Evolutionary conservation across 2,888 invertebrate genomes (phyloP), one percentile per base, ranked within the genome.

Genomic region (Leucophenga montana): DNA sequence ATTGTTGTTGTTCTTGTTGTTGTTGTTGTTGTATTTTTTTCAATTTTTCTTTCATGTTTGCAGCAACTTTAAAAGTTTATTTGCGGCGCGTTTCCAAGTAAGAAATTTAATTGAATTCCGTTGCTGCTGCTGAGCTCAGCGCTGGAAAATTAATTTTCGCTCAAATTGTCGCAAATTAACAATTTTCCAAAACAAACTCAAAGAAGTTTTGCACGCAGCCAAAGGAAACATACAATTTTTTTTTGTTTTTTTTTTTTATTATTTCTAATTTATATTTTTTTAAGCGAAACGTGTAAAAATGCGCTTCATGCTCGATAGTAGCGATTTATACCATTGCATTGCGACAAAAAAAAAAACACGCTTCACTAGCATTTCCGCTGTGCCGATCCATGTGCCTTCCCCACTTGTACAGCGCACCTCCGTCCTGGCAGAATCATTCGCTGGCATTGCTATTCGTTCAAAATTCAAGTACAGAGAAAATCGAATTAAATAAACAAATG

Each of bases 401-500:
- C 27, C 64, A 31, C 18, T 50, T 22, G 3, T n/a, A 11, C 66
- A 18, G 8, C 16, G 11, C 18, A 5, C 18, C 20, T 6, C 54
- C 20, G 50, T 66, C 66, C 33, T 48, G 18, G 62, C 46, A 59
- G n/a, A 20, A 48, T 64, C 69, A 67, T 39, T 39, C 66, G 65
- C 61, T 54, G 71, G 74, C 74, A 71, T 73, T 75, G 71, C 70
- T 71, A 75, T 59, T 39, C 33, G n/a, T 74, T 78, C 73, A 75
- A 73, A 71, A 77, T 75, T 77, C 75, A 74, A 77, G 73, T 76
- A 74, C 74, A 74, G 65, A 74, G 65, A 75, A 83, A 87, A 87
- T 87, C 88, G 87, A 87, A 87, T 87, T 87, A 88, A 87, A 87
- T 87, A 87, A 88, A 87, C 87, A 87, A 87, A 88, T 86, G 86